Evolutionary conservation across 1,140 invertebrate genomes (phyloP).

Genomic region (Papilio polyxenes): DNA sequence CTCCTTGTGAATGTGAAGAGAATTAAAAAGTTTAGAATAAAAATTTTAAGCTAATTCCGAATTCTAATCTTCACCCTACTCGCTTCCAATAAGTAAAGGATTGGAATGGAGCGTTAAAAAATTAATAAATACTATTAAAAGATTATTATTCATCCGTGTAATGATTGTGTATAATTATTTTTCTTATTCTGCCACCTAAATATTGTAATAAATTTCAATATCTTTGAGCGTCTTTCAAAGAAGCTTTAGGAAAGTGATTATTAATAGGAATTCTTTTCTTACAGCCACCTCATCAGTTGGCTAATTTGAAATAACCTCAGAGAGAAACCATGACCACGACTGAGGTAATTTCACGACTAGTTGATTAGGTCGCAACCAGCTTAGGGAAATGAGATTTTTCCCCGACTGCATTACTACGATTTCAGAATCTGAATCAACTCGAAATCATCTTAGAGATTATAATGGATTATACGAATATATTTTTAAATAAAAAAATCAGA

Average conservation of each 20-base stretch:
- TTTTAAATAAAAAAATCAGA: not conserved
- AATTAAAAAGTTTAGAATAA: not conserved
- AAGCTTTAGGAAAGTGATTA: not conserved
- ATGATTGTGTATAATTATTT: not conserved
- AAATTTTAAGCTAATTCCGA: not conserved
- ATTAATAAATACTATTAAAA: too few relatives aligned
- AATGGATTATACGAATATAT: not conserved
- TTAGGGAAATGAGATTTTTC: conserved; percentile 11
- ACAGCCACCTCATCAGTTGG: not conserved
- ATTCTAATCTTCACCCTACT: too few relatives aligned
- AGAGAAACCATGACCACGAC: not conserved
- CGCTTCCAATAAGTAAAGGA: too few relatives aligned
- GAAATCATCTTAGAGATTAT: not conserved
- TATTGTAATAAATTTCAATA: not conserved
- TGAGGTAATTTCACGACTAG: conserved; percentile 15
- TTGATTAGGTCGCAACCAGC: conserved; percentile 19
- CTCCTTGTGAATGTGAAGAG: not conserved
- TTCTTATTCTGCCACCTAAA: not conserved
- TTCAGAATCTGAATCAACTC: not conserved
- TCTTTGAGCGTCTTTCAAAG: not conserved
- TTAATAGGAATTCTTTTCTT: not conserved
- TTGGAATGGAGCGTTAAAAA: too few relatives aligned
- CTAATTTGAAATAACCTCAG: conserved; percentile 4
- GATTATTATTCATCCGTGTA: too few relatives aligned
- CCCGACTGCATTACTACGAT: conserved; percentile 16